Evolutionary conservation across 2,113 vertebrate species (phyloP).

Genomic region (Saccopteryx bilineata): DNA sequence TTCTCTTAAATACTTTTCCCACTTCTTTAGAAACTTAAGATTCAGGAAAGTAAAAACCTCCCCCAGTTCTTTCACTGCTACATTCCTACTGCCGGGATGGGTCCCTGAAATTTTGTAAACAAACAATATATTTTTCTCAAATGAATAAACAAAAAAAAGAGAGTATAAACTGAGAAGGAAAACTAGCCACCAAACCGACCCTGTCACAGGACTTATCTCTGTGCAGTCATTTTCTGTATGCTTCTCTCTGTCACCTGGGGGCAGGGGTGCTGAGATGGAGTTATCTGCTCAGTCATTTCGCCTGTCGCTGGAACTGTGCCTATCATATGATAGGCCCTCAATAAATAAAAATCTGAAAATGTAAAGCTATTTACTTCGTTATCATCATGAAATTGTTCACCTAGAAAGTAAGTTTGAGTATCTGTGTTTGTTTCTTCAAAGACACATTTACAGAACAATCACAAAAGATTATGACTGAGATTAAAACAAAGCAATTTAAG

Average conservation of each 20-base stretch:
- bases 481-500: constrained; percentile 9
- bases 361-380: background rate
- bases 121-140: background rate
- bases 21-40: constrained; percentile 8
- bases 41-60: background rate
- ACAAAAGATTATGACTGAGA: background rate
- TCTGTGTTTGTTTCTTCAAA: background rate
- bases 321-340: background rate
- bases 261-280: background rate
- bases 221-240: background rate
- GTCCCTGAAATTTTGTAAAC: background rate
- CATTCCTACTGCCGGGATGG: background rate
- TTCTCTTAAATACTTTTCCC: background rate
- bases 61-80: background rate
- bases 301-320: background rate
- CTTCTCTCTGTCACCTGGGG: background rate
- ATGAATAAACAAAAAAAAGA: background rate
- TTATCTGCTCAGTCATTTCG: background rate
- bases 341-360: background rate
- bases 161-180: background rate
- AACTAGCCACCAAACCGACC: background rate
- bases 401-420: background rate
- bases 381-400: background rate
- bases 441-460: background rate
- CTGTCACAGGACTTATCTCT: background rate